Evolutionary conservation across 2,113 vertebrate genomes (phyloP), one percentile per base, ranked within the genome.

Genomic region (Eolophus roseicapilla): DNA sequence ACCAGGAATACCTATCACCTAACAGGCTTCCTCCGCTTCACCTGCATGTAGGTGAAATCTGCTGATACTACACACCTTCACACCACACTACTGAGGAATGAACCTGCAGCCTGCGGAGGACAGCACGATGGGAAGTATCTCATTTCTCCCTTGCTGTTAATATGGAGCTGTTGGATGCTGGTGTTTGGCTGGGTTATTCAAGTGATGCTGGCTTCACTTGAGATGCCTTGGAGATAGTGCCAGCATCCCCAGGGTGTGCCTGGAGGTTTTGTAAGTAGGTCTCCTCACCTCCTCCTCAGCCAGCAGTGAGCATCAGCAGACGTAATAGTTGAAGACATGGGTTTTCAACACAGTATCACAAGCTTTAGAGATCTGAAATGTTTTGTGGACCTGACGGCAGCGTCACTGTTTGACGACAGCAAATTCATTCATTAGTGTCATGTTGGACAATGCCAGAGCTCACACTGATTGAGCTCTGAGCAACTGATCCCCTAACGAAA

Each of bases 1-100:
- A 96, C 86, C 93, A 97, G 96, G 97, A 97, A 97, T 60, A 79
- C 41, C 64, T 47, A 52, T 49, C 73, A 92, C 62, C 82, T 78
- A 73, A 84, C 35, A 63, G 11, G 64, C 86, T 79, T 95, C 67
- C 85, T 78, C 74, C 6, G 0, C 23, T 29, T 27, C 83, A 82
- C 27, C 39, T 37, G 70, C 31, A 35, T 0, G 2, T n/a, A 46
- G 53, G 63, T 77, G 84, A 88, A 82, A 52, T 23, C 33, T 6
- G 6, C 17, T 1, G 2, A 23, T 53, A 68, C n/a, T 35, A 49
- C 37, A 11, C 9, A 19, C n/a, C 29, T 65, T 87, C 27, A 10
- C 37, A 44, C 14, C 43, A 43, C 16, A 1, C 43, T 35, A 53
- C n/a, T 1, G 2, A 53, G 27, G 20, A 85, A 65, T 17, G 69